These are phyloP conservation scores for Pachyuromys duprasi DNA, from an alignment of 2,797 vertebrate species.

Conservation along the genomic window DNA sequence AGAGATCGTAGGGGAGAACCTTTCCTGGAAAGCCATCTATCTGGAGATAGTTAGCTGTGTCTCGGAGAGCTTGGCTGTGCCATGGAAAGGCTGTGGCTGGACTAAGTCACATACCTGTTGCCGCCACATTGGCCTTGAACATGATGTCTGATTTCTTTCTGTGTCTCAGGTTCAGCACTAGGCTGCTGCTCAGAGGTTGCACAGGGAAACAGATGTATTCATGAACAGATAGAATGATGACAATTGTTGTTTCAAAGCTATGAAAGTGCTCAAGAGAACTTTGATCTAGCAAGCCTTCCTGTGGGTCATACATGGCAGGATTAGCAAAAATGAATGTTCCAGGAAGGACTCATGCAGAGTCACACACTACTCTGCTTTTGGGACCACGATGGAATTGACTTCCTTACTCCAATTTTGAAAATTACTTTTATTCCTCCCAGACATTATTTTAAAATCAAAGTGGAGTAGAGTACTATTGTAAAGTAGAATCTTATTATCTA, in stretches of 20 bases:
- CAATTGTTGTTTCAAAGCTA: constrained; percentile 1
- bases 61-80: not conserved
- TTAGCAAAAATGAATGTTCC: not conserved
- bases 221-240: not conserved
- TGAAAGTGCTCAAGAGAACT: not conserved
- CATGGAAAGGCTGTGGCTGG: not conserved
- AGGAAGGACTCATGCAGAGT: fast-evolving
- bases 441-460: constrained; percentile 53
- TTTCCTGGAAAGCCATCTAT: not conserved
- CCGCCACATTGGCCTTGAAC: not conserved
- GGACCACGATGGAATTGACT: not conserved
- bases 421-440: constrained; percentile 62
- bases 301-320: not conserved
- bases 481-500: constrained; percentile 38
- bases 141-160: not conserved
- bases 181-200: not conserved
- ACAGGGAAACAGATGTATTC: not conserved
- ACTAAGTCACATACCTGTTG: not conserved
- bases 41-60: not conserved
- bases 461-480: not conserved
- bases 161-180: not conserved
- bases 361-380: constrained; percentile 16
- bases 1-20: not conserved
- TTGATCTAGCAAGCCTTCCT: not conserved
- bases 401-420: constrained; percentile 29